A percentile compares a stretch with the other conserved stretches of the same genome.
phyloP scores from a whole-genome alignment of 2,113 vertebrate genomes.

The Dipodomys spectabilis region DNA sequence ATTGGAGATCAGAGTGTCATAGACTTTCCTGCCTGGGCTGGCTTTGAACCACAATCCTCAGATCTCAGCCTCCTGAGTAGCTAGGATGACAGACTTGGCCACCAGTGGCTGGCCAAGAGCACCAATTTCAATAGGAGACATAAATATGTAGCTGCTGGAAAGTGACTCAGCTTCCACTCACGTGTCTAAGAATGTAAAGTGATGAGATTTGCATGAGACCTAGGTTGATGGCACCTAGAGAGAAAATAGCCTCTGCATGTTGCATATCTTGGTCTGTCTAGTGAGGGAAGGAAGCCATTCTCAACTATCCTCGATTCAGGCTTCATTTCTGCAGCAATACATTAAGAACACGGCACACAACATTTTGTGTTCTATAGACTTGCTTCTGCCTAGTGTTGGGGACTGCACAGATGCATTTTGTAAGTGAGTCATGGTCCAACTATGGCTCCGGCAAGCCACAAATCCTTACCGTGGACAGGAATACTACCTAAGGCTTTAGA shows the following conservation, averaged over 20 bases:
- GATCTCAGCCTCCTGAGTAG: too few relatives aligned
- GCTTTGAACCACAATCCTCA: too few relatives aligned
- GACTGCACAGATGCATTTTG: neutral
- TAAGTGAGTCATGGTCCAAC: neutral
- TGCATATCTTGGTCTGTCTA: neutral
- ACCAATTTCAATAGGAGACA: neutral
- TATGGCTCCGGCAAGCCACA: neutral
- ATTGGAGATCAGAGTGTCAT: too few relatives aligned
- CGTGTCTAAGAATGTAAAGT: neutral
- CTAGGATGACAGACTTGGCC: too few relatives aligned
- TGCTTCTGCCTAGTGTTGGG: neutral
- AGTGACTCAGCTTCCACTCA: neutral
- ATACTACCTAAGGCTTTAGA: neutral
- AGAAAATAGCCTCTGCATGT: neutral
- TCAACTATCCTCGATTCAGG: neutral
- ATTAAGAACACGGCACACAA: neutral
- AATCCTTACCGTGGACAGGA: neutral
- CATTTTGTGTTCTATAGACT: neutral
- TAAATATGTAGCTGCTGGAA: neutral
- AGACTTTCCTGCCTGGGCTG: too few relatives aligned
- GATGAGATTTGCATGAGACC: neutral
- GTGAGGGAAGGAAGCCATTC: conserved; percentile 7
- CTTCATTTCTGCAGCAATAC: neutral
- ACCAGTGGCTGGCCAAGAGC: neutral
- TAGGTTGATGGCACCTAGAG: neutral